Conservation (phyloP, 1,140 invertebrate species). For the Cecropterus lyciades region DNA sequence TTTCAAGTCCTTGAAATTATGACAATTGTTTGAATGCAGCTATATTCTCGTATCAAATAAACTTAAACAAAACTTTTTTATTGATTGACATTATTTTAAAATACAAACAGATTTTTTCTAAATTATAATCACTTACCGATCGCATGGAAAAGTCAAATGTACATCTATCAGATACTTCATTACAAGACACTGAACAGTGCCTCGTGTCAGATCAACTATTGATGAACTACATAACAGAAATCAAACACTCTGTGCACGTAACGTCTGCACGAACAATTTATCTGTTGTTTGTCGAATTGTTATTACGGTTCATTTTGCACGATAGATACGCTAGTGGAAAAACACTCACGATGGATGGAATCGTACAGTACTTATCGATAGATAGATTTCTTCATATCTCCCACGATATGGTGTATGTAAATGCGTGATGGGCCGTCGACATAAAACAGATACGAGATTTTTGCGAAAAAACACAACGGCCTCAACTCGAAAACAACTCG, state of each 20-base stretch:
- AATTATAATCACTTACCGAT: no score
- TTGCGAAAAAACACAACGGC: constrained; percentile 12
- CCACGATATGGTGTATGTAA: constrained; percentile 5
- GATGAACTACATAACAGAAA: constrained; percentile 10
- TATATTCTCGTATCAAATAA: no score
- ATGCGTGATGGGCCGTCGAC: constrained; percentile 5
- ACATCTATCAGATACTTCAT: not conserved
- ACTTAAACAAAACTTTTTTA: no score
- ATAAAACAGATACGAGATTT: constrained; percentile 24
- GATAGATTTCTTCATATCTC: constrained; percentile 34
- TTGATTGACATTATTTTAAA: no score
- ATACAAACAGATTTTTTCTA: not conserved
- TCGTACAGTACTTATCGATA: constrained; percentile 37
- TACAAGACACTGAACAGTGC: not conserved
- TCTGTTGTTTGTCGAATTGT: constrained; percentile 34
- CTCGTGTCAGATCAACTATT: constrained; percentile 9
- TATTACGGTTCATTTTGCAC: constrained; percentile 38
- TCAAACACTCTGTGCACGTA: constrained; percentile 1
- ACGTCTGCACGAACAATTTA: constrained; percentile 13
- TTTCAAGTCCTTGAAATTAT: no score
- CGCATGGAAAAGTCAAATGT: no score
- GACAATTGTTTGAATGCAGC: no score
- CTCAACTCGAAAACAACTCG: constrained; percentile 6
- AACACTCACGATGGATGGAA: constrained; percentile 40
- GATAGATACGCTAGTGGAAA: constrained; percentile 39